Conservation (phyloP, 2,888 invertebrate genomes). For the Macroteleia sp. region DNA sequence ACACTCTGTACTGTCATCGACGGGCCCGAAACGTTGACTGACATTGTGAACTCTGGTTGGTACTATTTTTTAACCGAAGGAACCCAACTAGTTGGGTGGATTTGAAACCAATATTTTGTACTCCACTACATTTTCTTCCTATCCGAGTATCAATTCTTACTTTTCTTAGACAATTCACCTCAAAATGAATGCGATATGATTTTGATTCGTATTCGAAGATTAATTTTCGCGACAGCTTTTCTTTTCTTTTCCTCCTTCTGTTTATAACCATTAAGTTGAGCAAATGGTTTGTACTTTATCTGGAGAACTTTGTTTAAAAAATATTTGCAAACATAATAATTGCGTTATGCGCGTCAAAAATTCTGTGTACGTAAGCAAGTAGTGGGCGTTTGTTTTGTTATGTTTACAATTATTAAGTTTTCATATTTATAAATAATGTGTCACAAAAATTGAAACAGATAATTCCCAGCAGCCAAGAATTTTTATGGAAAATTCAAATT, state of each 20-base stretch:
- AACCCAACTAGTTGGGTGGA: background rate
- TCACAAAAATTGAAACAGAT: too few species aligned
- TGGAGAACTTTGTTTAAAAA: too few species aligned
- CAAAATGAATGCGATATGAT: too few species aligned
- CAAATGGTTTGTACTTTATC: background rate
- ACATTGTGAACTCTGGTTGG: conserved; percentile 52
- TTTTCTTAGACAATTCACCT: too few species aligned
- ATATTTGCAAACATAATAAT: conserved; percentile 23
- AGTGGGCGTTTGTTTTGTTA: conserved; percentile 13
- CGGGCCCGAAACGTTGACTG: conserved; percentile 23
- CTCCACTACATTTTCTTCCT: too few species aligned
- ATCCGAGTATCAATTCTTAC: too few species aligned
- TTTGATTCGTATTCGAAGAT: too few species aligned
- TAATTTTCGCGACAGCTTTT: too few species aligned
- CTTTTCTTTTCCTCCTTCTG: background rate
- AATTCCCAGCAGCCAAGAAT: too few species aligned
- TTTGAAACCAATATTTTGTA: too few species aligned
- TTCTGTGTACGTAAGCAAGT: conserved; percentile 12
- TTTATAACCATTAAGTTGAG: background rate
- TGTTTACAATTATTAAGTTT: conserved; percentile 9
- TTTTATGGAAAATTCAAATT: too few species aligned
- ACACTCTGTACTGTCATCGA: conserved; percentile 24
- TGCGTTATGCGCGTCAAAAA: background rate
- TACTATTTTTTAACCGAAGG: conserved; percentile 29
- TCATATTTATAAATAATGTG: too few species aligned